These are phyloP conservation scores for Tetramorium simillimum DNA, from an alignment of 1,140 invertebrate genomes.

Conservation along the genomic window DNA sequence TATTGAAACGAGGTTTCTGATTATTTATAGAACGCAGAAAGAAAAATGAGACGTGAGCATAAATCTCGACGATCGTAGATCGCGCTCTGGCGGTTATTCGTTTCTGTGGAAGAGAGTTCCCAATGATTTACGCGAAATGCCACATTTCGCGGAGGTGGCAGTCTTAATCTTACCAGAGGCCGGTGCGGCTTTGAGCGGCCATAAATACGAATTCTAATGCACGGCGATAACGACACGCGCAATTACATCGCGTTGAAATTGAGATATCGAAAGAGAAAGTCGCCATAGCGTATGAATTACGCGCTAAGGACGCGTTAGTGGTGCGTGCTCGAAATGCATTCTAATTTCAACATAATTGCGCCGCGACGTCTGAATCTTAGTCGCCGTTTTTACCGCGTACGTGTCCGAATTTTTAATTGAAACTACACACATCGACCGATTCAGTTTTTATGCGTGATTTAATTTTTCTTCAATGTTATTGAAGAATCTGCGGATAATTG, in stretches of 20 bases:
- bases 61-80: constrained; percentile 47
- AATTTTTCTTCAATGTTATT: neutral
- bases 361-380: neutral
- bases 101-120: constrained; percentile 42
- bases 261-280: constrained; percentile 66
- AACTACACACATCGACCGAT: neutral
- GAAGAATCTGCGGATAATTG: neutral
- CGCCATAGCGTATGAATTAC: constrained; percentile 41
- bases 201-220: constrained; percentile 56
- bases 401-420: neutral
- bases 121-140: constrained; percentile 49
- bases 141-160: constrained; percentile 30
- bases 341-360: constrained; percentile 39
- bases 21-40: constrained; percentile 24
- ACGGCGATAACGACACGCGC: constrained; percentile 22
- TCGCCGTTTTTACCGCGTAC: neutral
- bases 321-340: constrained; percentile 37
- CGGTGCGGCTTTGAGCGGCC: neutral
- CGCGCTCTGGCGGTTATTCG: constrained; percentile 13
- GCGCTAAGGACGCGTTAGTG: constrained; percentile 18
- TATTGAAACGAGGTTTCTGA: constrained; percentile 18
- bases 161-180: constrained; percentile 33
- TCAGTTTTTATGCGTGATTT: neutral
- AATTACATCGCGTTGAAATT: constrained; percentile 17
- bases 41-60: constrained; percentile 15